These are phyloP conservation scores for Paracentrotus lividus DNA, from an alignment of 53 echinoderm and acorn worm species.

Conservation along the genomic window DNA sequence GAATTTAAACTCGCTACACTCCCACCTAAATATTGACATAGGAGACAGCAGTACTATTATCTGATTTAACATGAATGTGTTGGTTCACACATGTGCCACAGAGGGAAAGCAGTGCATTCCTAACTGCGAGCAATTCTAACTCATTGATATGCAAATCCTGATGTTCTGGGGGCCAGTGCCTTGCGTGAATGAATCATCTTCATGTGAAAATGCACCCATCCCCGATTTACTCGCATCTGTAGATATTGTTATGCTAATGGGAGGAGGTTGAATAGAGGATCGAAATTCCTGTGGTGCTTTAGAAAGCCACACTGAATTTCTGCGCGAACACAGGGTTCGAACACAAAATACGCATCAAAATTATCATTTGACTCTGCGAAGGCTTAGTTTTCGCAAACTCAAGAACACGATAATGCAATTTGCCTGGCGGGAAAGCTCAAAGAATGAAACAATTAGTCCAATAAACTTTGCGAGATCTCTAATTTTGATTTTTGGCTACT, in stretches of 20 bases:
- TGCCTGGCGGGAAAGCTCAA: too few relatives aligned
- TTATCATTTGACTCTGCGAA: too few relatives aligned
- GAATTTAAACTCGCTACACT: not conserved
- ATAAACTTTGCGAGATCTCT: too few relatives aligned
- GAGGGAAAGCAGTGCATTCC: slow-evolving; percentile 38
- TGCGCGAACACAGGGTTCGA: too few relatives aligned
- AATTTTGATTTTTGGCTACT: too few relatives aligned
- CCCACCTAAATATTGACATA: slow-evolving; percentile 39
- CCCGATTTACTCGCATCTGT: not conserved
- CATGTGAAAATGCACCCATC: slow-evolving; percentile 15
- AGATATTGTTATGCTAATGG: slow-evolving; percentile 46
- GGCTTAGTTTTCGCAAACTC: too few relatives aligned
- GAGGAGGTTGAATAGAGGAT: slow-evolving; percentile 48
- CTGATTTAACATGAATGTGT: not conserved
- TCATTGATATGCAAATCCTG: slow-evolving; percentile 51
- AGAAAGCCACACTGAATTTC: too few relatives aligned
- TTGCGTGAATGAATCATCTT: slow-evolving; percentile 61
- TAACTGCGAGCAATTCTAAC: slow-evolving; percentile 45
- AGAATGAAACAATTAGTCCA: too few relatives aligned
- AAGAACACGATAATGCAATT: too few relatives aligned
- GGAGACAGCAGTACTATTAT: not conserved
- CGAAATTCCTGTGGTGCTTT: not conserved
- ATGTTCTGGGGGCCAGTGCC: slow-evolving; percentile 14
- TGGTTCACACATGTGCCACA: not conserved
- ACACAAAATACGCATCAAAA: too few relatives aligned